Percentiles rank a stretch among this genome's conserved stretches.
Conservation (phyloP, 2,888 invertebrate species). For the Stenodera caucasica region DNA sequence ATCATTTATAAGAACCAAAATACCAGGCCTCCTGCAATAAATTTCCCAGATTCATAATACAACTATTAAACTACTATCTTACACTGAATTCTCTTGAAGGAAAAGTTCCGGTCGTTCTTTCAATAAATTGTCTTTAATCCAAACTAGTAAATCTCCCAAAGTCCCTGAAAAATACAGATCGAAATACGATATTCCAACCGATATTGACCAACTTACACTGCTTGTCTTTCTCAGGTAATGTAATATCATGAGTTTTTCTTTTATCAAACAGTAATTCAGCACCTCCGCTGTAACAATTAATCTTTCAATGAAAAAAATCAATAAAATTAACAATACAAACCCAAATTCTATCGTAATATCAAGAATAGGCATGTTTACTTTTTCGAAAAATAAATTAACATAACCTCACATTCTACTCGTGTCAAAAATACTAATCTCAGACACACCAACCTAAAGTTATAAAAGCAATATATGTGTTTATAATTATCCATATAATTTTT, state of each 20-base stretch:
- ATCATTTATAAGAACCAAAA: conserved; percentile 91
- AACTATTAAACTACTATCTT: conserved; percentile 36
- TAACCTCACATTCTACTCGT: conserved; percentile 3
- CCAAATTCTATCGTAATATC: conserved; percentile 47
- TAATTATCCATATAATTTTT: too few relatives aligned
- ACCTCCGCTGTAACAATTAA: conserved; percentile 72
- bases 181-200: not conserved
- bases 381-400: conserved; percentile 19
- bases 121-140: conserved; percentile 84
- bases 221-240: conserved; percentile 62
- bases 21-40: conserved; percentile 75
- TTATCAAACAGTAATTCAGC: conserved; percentile 89
- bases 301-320: not conserved
- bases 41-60: conserved; percentile 11
- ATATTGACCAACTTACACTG: conserved; percentile 55
- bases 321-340: conserved; percentile 33
- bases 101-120: conserved; percentile 80
- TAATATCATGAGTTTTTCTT: conserved; percentile 70
- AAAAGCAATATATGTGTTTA: not conserved
- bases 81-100: conserved; percentile 56
- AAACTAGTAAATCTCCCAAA: conserved; percentile 70
- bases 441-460: not conserved
- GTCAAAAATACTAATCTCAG: not conserved
- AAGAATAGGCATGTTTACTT: conserved; percentile 33
- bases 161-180: conserved; percentile 61